Evolutionary conservation across 2,888 invertebrate species (phyloP).

Genomic region (Lithophane ornitopus): DNA sequence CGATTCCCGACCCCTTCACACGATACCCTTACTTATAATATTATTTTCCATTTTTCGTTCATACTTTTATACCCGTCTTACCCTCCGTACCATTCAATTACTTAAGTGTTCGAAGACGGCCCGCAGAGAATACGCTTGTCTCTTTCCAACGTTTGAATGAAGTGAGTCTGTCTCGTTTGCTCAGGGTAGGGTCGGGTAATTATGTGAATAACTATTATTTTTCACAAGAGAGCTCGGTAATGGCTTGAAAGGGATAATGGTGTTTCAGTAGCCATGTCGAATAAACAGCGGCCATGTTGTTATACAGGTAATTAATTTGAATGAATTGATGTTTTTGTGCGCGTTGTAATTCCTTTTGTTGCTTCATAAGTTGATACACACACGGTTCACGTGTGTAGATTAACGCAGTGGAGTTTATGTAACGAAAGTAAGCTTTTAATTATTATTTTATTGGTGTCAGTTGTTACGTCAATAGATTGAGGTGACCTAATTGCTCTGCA

Average conservation of each 20-base stretch:
- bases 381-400: constrained; percentile 41
- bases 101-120: constrained; percentile 86
- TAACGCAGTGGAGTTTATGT: constrained; percentile 14
- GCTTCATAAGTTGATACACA: constrained; percentile 34
- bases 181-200: constrained; percentile 84
- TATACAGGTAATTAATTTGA: constrained; percentile 82
- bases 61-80: constrained; percentile 82
- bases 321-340: constrained; percentile 75
- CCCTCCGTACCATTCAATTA: constrained; percentile 87
- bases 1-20: constrained; percentile 75
- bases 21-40: constrained; percentile 82
- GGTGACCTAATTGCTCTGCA: no score
- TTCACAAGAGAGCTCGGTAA: constrained; percentile 86
- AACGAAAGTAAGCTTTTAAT: no score
- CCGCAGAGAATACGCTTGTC: constrained; percentile 75
- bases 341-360: constrained; percentile 48
- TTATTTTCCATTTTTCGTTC: constrained; percentile 86
- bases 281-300: constrained; percentile 77
- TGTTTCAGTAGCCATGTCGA: constrained; percentile 73
- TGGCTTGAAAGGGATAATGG: constrained; percentile 86
- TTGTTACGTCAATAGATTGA: no score
- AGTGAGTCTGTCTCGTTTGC: constrained; percentile 69
- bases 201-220: constrained; percentile 89
- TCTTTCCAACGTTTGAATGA: constrained; percentile 71
- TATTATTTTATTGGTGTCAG: no score